phyloP scores from a whole-genome alignment of 2,113 vertebrate genomes.

The Lates calcarifer region DNA sequence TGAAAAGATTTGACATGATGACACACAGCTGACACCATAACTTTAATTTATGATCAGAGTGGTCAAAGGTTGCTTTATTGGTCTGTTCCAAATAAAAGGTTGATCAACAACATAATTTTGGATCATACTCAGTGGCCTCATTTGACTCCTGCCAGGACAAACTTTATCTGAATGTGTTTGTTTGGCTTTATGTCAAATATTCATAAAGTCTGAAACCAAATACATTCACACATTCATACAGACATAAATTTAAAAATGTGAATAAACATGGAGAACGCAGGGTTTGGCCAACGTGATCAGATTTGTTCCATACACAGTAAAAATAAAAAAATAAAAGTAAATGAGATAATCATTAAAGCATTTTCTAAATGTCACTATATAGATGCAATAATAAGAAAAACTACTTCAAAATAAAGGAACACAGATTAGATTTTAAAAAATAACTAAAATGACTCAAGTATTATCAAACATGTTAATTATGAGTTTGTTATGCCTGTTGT shows the following conservation, averaged over 20 bases:
- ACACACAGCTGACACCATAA: neutral
- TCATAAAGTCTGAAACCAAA: neutral
- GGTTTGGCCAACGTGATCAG: neutral
- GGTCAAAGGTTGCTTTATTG: constrained; percentile 10
- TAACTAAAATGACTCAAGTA: neutral
- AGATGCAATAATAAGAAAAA: neutral
- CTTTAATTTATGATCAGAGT: neutral
- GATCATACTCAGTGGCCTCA: neutral
- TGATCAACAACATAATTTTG: rapidly evolving
- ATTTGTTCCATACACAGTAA: neutral
- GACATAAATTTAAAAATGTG: neutral
- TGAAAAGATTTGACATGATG: constrained; percentile 4
- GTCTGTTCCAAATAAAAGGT: neutral
- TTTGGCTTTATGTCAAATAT: neutral
- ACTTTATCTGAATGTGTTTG: neutral
- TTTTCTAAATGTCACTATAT: no score
- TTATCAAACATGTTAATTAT: neutral
- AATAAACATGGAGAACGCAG: neutral
- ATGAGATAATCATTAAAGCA: no score
- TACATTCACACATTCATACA: neutral
- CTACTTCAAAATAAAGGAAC: rapidly evolving
- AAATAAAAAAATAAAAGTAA: no score
- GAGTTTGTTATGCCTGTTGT: rapidly evolving
- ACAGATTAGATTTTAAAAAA: no score
- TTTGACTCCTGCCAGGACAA: neutral